Percentiles rank a stretch among this genome's conserved stretches.
phyloP scores from a whole-genome alignment of 2,888 invertebrate species.

The Chelonus formosanus region DNA sequence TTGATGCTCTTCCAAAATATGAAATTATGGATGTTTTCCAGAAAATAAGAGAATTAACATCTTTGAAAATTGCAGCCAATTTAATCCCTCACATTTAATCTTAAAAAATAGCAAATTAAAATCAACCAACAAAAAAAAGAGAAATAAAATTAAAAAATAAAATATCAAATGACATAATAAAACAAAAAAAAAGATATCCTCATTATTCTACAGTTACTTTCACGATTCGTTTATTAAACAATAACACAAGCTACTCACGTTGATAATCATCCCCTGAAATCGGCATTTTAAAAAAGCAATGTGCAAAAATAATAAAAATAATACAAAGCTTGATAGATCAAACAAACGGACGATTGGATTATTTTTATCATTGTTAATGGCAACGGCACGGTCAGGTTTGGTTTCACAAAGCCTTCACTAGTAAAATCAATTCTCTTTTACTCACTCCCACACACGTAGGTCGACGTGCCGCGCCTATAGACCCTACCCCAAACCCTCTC shows the following conservation, averaged over 20 bases:
- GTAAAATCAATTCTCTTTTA: constrained; percentile 60
- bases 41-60: too few species aligned
- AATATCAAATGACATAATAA: constrained; percentile 9
- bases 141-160: constrained; percentile 13
- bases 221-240: background rate
- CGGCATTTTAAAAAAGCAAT: background rate
- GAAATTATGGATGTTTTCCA: too few species aligned
- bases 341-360: constrained; percentile 62
- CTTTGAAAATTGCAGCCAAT: too few species aligned
- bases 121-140: too few species aligned
- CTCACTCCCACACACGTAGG: constrained; percentile 36
- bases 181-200: background rate
- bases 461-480: constrained; percentile 18
- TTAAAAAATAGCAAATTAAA: too few species aligned
- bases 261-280: background rate
- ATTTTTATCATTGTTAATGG: constrained; percentile 63
- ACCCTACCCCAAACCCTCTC: constrained; percentile 10
- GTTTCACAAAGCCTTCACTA: constrained; percentile 60
- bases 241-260: background rate
- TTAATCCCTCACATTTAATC: too few species aligned
- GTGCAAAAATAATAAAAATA: constrained; percentile 10
- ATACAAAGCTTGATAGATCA: constrained; percentile 57
- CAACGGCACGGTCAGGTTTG: constrained; percentile 55
- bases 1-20: too few species aligned
- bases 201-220: too few species aligned